phyloP scores from a whole-genome alignment of 2,797 vertebrate species.

The Parambassis ranga region DNA sequence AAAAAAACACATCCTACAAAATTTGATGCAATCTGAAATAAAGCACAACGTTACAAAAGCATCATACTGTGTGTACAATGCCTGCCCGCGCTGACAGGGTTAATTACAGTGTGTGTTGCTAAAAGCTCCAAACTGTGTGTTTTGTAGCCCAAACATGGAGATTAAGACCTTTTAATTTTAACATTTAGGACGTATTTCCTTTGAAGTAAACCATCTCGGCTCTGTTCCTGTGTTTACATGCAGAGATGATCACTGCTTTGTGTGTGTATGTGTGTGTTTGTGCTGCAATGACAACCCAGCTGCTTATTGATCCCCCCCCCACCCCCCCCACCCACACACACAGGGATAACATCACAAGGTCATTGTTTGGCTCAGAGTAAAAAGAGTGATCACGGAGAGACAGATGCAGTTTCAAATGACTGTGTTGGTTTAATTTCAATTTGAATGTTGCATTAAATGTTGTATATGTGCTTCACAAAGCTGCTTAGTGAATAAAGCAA shows the following conservation, averaged over 20 bases:
- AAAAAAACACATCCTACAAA: too few relatives aligned
- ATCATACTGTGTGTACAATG: too few relatives aligned
- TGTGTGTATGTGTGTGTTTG: too few relatives aligned
- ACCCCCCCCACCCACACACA: too few relatives aligned
- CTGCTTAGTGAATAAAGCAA: neutral
- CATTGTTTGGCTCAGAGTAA: neutral
- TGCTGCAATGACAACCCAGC: conserved; percentile 4
- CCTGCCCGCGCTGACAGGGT: neutral
- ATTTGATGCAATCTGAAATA: neutral
- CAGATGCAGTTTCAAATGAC: too few relatives aligned
- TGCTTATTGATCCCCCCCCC: conserved; percentile 3
- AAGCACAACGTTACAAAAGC: too few relatives aligned
- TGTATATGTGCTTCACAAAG: neutral
- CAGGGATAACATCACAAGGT: conserved; percentile 32
- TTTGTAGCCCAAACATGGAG: neutral
- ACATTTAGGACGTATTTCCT: neutral
- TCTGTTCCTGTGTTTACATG: conserved; percentile 18
- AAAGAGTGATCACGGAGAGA: neutral
- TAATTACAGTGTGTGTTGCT: neutral
- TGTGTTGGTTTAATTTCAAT: too few relatives aligned
- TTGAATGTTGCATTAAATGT: too few relatives aligned
- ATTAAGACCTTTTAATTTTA: conserved; percentile 6
- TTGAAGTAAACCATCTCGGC: conserved; percentile 1
- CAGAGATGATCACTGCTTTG: neutral
- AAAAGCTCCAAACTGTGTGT: neutral